Percentiles rank a stretch among this genome's conserved stretches.
These are phyloP conservation scores for Calonectris borealis DNA, from an alignment of 2,113 vertebrate species.

Conservation along the genomic window DNA sequence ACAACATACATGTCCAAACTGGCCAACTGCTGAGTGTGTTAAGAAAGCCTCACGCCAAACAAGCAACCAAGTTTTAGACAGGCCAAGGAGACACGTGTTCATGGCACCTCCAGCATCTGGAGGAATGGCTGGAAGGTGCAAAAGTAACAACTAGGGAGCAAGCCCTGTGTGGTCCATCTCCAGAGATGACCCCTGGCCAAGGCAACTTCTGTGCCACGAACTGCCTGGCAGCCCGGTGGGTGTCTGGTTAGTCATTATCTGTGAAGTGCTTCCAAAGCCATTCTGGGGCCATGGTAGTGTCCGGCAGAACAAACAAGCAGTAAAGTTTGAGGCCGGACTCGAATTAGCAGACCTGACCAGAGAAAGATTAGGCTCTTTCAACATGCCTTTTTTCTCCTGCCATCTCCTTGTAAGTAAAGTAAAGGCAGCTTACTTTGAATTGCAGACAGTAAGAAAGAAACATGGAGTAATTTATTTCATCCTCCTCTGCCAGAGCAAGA, in stretches of 20 bases:
- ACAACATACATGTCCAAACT: background rate
- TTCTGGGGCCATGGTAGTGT: background rate
- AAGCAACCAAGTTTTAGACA: background rate
- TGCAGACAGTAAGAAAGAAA: constrained; percentile 5
- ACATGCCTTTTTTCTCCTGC: background rate
- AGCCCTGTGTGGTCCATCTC: background rate
- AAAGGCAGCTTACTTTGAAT: constrained; percentile 16
- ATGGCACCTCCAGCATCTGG: background rate
- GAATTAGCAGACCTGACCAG: background rate
- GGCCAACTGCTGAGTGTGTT: background rate
- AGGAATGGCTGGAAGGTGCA: background rate
- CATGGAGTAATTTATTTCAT: constrained; percentile 11
- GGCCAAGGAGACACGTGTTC: background rate
- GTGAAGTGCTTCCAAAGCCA: background rate
- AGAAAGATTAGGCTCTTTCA: background rate
- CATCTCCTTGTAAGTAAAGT: background rate
- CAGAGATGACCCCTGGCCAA: background rate
- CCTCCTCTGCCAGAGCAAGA: background rate
- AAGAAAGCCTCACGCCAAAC: background rate
- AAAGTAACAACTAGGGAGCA: background rate
- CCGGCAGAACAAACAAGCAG: background rate
- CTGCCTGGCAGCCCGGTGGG: background rate
- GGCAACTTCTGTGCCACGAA: background rate
- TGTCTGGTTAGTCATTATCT: background rate
- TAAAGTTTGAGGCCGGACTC: background rate